Percentiles rank a stretch among this genome's conserved stretches.
These are phyloP conservation scores for Planiliza haematocheilus DNA, from an alignment of 2,113 vertebrate genomes.

Conservation along the genomic window DNA sequence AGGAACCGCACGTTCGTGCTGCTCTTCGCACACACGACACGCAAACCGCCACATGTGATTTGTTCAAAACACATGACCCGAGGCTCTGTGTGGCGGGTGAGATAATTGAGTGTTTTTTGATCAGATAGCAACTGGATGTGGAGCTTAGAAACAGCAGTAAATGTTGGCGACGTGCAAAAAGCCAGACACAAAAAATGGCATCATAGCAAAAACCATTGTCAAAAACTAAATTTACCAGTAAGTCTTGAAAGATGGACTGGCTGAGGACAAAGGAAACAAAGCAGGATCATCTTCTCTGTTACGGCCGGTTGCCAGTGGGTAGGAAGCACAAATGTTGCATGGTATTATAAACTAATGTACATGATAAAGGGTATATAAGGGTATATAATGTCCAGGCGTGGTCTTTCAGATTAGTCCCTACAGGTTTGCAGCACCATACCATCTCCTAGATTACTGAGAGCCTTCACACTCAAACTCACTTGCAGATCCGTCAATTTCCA, in stretches of 20 bases:
- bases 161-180: background rate
- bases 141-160: background rate
- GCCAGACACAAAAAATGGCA: too few relatives aligned
- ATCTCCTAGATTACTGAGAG: too few relatives aligned
- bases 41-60: conserved; percentile 18
- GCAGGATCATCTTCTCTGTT: background rate
- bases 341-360: background rate
- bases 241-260: conserved; percentile 3
- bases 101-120: conserved; percentile 10
- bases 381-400: background rate
- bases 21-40: background rate
- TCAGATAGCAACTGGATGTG: conserved; percentile 29
- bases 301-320: background rate
- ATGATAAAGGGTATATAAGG: background rate
- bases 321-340: background rate
- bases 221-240: conserved; percentile 2
- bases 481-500: background rate
- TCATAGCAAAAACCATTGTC: background rate
- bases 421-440: background rate
- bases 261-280: background rate
- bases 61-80: background rate
- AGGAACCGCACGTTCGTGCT: background rate
- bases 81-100: conserved; percentile 4
- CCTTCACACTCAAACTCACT: too few relatives aligned
- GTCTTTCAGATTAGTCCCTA: background rate